phyloP scores from a whole-genome alignment of 1,140 invertebrate genomes.

The Drosophila rufa region DNA sequence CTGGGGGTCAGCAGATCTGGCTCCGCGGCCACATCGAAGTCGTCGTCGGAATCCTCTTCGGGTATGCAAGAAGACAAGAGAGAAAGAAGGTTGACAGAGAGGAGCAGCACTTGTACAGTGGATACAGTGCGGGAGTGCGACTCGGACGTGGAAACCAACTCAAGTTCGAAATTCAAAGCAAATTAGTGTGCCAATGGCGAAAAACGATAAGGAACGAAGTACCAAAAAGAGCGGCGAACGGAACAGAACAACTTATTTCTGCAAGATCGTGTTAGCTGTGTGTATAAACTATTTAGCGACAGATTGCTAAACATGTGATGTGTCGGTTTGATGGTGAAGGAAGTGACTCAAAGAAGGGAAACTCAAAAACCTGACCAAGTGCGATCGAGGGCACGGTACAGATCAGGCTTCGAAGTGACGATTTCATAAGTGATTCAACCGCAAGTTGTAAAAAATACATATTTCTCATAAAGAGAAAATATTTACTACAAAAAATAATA shows the following conservation, averaged over 20 bases:
- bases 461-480: not conserved
- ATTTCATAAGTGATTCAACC: conserved; percentile 5
- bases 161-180: conserved; percentile 34
- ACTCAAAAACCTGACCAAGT: conserved; percentile 16
- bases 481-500: not conserved
- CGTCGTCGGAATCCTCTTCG: conserved; percentile 48
- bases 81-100: conserved; percentile 37
- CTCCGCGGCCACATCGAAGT: conserved; percentile 54
- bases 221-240: conserved; percentile 35
- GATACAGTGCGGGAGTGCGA: conserved; percentile 37
- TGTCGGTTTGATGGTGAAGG: conserved; percentile 18
- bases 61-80: conserved; percentile 60
- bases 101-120: conserved; percentile 24
- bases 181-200: conserved; percentile 75
- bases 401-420: conserved; percentile 3
- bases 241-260: conserved; percentile 48
- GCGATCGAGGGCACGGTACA: conserved; percentile 23
- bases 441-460: not conserved
- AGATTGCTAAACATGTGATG: conserved; percentile 82
- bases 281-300: conserved; percentile 76
- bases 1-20: conserved; percentile 54
- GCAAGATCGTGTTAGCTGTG: conserved; percentile 39
- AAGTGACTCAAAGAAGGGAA: conserved; percentile 17
- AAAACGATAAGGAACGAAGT: conserved; percentile 47
- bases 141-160: conserved; percentile 50